Percentiles rank a stretch among this genome's conserved stretches.
Evolutionary conservation across 2,113 vertebrate species (phyloP).

Genomic region (Alligator sinensis): DNA sequence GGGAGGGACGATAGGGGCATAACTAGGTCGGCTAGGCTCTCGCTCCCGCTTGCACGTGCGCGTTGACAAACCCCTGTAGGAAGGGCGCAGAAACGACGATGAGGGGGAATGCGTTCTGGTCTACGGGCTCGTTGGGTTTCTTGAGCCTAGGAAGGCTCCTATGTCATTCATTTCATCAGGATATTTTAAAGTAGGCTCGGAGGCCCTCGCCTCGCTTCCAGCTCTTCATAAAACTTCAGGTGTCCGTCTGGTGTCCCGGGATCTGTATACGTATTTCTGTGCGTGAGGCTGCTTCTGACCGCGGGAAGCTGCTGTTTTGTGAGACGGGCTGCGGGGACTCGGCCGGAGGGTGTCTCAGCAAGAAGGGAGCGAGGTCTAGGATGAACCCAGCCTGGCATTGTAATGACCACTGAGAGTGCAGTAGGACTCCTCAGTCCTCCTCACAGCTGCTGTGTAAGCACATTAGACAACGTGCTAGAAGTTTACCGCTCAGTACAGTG

Average conservation of each 20-base stretch:
- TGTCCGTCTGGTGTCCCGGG: rapidly evolving
- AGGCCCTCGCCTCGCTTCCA: rapidly evolving
- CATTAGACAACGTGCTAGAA: rapidly evolving
- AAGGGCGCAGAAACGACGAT: neutral
- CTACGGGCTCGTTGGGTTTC: neutral
- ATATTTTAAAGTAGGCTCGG: rapidly evolving
- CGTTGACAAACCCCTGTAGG: neutral
- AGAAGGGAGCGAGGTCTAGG: neutral
- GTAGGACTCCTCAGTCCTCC: neutral
- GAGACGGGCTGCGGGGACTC: rapidly evolving
- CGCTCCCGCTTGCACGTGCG: rapidly evolving
- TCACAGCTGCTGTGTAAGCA: rapidly evolving
- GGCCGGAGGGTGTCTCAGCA: rapidly evolving
- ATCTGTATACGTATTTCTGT: rapidly evolving
- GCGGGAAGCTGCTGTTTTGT: rapidly evolving
- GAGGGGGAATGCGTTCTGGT: neutral
- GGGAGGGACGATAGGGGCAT: rapidly evolving
- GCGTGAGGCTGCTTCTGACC: rapidly evolving
- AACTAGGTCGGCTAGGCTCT: rapidly evolving
- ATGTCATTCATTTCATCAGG: neutral
- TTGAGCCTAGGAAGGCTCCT: neutral
- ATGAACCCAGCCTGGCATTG: rapidly evolving
- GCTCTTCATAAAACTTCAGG: rapidly evolving
- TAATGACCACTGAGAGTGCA: rapidly evolving
- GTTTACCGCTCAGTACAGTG: slow-evolving; percentile 48